These are phyloP conservation scores for Notolepis coatsorum DNA, from an alignment of 2,797 vertebrate species.

Conservation along the genomic window DNA sequence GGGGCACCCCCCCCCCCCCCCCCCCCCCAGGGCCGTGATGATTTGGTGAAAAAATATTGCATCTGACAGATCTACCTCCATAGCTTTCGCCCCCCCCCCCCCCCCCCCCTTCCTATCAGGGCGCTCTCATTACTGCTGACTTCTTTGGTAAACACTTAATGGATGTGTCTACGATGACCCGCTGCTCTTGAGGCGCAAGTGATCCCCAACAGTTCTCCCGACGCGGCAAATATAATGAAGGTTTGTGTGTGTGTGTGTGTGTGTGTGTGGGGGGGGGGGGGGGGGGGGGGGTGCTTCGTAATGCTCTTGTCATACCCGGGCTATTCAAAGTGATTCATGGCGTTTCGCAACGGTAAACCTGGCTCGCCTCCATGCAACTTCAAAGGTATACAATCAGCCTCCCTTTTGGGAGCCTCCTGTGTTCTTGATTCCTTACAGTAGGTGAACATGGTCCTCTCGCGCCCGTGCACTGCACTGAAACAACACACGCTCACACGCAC, in stretches of 20 bases:
- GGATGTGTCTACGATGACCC: slow-evolving; percentile 53
- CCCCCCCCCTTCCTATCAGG: slow-evolving; percentile 43
- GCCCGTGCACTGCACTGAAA: background rate
- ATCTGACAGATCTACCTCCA: slow-evolving; percentile 55
- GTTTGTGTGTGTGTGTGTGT: too few relatives aligned
- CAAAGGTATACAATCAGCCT: slow-evolving; percentile 50
- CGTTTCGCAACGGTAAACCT: slow-evolving; percentile 50
- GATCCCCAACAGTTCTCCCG: slow-evolving; percentile 55
- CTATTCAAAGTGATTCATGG: slow-evolving; percentile 61
- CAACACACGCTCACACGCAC: background rate
- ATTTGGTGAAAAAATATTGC: slow-evolving; percentile 37
- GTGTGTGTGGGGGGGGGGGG: too few relatives aligned
- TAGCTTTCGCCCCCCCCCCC: slow-evolving; percentile 38
- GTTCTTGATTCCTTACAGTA: slow-evolving; percentile 53
- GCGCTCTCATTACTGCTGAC: slow-evolving; percentile 31
- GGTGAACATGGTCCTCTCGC: slow-evolving; percentile 21
- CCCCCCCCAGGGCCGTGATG: too few relatives aligned
- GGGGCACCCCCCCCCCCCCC: too few relatives aligned
- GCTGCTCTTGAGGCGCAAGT: slow-evolving; percentile 47
- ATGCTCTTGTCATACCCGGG: slow-evolving; percentile 49
- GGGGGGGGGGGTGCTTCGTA: slow-evolving; percentile 56
- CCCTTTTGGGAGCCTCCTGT: slow-evolving; percentile 37
- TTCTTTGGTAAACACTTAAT: slow-evolving; percentile 57
- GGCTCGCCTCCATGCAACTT: slow-evolving; percentile 41
- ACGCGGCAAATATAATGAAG: slow-evolving; percentile 66